phyloP scores from a whole-genome alignment of 2,888 invertebrate species.

The Thumatha senex region DNA sequence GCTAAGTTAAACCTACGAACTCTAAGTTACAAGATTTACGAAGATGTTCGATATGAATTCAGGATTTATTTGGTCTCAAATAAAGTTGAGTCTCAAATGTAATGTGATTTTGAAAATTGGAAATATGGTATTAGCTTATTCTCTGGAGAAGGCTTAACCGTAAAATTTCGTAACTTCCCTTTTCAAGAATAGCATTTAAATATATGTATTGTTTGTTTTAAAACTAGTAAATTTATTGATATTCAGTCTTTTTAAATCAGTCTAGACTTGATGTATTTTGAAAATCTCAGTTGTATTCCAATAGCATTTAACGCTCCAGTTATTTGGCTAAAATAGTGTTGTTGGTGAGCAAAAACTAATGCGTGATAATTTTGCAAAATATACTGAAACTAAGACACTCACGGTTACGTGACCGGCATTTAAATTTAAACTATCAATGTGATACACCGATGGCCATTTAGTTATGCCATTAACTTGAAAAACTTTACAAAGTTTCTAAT shows the following conservation, averaged over 20 bases:
- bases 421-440: no score
- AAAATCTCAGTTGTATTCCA: no score
- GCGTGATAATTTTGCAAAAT: no score
- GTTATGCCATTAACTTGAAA: neutral
- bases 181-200: slow-evolving; percentile 21
- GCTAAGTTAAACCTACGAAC: neutral
- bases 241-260: slow-evolving; percentile 15
- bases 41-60: slow-evolving; percentile 4
- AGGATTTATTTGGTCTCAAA: slow-evolving; percentile 13
- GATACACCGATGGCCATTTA: no score
- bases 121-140: slow-evolving; percentile 35
- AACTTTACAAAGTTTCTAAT: neutral
- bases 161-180: slow-evolving; percentile 26
- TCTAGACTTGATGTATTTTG: no score
- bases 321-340: no score
- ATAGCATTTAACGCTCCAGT: no score
- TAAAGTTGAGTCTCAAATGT: slow-evolving; percentile 24
- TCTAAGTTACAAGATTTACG: neutral
- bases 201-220: slow-evolving; percentile 25
- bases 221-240: slow-evolving; percentile 1
- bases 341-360: no score
- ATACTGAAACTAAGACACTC: no score
- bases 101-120: slow-evolving; percentile 26
- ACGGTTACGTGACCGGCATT: no score
- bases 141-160: slow-evolving; percentile 26